These are phyloP conservation scores for Setipinna tenuifilis DNA, from an alignment of 2,797 vertebrate species.

Conservation along the genomic window DNA sequence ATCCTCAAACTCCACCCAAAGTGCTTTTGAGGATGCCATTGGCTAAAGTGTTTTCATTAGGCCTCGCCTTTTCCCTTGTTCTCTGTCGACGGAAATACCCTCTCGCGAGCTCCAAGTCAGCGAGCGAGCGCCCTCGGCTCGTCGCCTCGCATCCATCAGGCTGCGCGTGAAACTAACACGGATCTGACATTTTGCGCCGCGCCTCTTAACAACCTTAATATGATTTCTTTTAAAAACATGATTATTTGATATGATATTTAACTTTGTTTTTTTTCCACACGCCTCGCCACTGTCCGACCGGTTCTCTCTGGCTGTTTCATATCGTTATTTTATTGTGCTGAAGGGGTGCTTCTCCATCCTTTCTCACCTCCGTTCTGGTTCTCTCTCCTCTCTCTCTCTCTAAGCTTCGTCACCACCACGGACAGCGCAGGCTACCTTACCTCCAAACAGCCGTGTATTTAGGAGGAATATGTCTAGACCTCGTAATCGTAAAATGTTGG, in stretches of 20 bases:
- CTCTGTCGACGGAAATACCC: constrained; percentile 74
- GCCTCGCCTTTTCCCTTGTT: constrained; percentile 64
- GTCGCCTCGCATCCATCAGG: constrained; percentile 65
- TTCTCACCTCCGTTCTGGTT: constrained; percentile 28
- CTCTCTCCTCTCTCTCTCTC: constrained; percentile 35
- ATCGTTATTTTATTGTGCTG: constrained; percentile 38
- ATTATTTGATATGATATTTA: constrained; percentile 69
- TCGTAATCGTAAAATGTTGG: no score
- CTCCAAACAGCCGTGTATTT: not conserved
- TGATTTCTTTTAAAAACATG: constrained; percentile 69
- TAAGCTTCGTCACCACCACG: constrained; percentile 10
- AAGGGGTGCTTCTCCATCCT: constrained; percentile 22
- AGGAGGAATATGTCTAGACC: not conserved
- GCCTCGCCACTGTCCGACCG: constrained; percentile 50
- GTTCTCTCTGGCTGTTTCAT: constrained; percentile 35
- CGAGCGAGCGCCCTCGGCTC: constrained; percentile 64
- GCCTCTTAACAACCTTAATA: constrained; percentile 66
- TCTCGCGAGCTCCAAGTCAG: constrained; percentile 63
- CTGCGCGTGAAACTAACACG: constrained; percentile 68
- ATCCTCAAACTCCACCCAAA: constrained; percentile 51
- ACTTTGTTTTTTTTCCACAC: constrained; percentile 51
- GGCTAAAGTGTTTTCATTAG: constrained; percentile 46
- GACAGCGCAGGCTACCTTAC: constrained; percentile 13
- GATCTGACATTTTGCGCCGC: constrained; percentile 65
- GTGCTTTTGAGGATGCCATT: constrained; percentile 52